Base-by-base conservation (phyloP, 2,113 vertebrate species). In the Tinamus guttatus region DNA sequence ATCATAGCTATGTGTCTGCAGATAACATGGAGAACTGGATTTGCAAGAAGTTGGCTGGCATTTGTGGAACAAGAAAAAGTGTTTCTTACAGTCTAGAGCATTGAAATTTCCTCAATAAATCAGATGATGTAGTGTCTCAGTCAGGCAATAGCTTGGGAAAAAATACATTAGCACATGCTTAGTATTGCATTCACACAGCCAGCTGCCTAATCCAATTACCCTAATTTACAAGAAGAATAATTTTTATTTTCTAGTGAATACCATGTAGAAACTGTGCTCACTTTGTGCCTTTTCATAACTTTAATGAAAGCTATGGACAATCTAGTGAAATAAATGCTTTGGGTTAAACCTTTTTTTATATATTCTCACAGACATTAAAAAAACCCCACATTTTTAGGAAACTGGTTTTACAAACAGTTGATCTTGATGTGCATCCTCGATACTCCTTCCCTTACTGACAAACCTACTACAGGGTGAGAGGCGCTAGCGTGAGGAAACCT, bases 131-230 rank as follows among this genome's bases (percentile, higher is more conserved):
- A 76, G 27, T 12, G 17, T n/a, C 74, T 87, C n/a, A 91, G 52
- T 60, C 40, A 73, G 78, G 40, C 58, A 96, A 90, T 11, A 75
- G 75, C 87, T 83, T 89, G 70, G 60, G 51, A 63, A 79, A 93
- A 89, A 82, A 81, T 34, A 38, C 52, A 91, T 95, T 91, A 94
- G 36, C 67, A 78, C 41, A 83, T 47, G 38, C 86, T 92, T 96
- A 93, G 41, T 22, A 95, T 87, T 95, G 81, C 68, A 74, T 40
- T 87, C 27, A 52, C 89, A 91, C 15, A 92, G 32, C 13, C 68
- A 85, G 73, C 65, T 96, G 92, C 80, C 88, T 92, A 85, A 96
- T 93, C 58, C 85, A 96, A 95, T 96, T 95, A 93, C 63, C 63
- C 52, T 79, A 91, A 95, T 89, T 94, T 93, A 94, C 92, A 96